A percentile compares a stretch with the other conserved stretches of the same genome.
These are phyloP conservation scores for Synergus laeviventris DNA, from an alignment of 2,888 invertebrate genomes.

Conservation along the genomic window DNA sequence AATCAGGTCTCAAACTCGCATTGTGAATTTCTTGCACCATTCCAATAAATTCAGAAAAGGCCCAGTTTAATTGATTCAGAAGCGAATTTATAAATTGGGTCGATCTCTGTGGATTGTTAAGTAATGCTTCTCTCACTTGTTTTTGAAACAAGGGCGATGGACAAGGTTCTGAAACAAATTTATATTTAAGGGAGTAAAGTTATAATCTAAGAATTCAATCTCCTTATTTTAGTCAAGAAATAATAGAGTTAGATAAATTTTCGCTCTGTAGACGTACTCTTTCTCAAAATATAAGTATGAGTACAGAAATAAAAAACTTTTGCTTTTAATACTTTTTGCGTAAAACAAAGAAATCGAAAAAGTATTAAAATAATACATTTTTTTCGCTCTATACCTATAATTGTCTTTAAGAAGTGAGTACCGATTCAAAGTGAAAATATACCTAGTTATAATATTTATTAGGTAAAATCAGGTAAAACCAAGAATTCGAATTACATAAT, in stretches of 20 bases:
- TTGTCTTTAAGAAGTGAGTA: not conserved
- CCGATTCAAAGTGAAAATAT: no score
- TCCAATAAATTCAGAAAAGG: conserved; percentile 91
- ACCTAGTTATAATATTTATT: no score
- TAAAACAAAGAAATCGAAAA: no score
- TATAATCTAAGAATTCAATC: no score
- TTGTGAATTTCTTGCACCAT: conserved; percentile 89
- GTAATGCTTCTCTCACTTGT: conserved; percentile 81
- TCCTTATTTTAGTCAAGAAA: no score
- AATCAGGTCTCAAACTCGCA: conserved; percentile 78
- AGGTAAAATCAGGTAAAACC: no score
- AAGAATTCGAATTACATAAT: conserved; percentile 1
- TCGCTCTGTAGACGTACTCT: no score
- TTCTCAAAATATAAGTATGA: no score
- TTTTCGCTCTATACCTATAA: not conserved
- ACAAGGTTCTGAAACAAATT: conserved; percentile 79
- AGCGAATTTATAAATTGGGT: conserved; percentile 86
- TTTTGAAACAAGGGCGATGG: conserved; percentile 83
- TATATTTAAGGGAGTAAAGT: not conserved
- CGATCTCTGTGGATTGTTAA: conserved; percentile 81
- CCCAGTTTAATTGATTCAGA: conserved; percentile 90
- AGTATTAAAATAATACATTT: no score
- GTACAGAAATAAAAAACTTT: no score
- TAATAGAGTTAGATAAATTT: no score
- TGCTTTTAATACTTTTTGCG: no score